Conservation (phyloP, 1,140 invertebrate genomes). For the Heliconius himera region DNA sequence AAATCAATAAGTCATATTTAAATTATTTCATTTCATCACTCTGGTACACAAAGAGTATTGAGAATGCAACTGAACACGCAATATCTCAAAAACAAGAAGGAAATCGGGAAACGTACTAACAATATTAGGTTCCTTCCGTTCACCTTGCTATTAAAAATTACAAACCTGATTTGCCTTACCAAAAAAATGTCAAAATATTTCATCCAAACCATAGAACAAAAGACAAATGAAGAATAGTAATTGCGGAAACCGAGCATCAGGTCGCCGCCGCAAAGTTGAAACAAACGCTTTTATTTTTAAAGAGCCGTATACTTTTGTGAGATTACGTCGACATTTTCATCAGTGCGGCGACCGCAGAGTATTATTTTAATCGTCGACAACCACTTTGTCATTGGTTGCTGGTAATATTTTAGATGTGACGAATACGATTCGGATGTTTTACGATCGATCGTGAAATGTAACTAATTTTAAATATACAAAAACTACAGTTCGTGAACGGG, state of each 20-base stretch:
- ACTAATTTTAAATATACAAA: background rate
- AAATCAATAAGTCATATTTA: no score
- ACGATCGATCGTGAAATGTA: background rate
- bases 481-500: no score
- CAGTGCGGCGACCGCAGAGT: conserved; percentile 61
- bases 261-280: conserved; percentile 61
- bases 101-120: no score
- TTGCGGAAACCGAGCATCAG: conserved; percentile 56
- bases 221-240: conserved; percentile 55
- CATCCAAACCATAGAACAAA: conserved; percentile 35
- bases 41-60: no score
- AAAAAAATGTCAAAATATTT: conserved; percentile 20
- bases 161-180: background rate
- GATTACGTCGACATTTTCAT: conserved; percentile 74
- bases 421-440: background rate
- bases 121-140: no score
- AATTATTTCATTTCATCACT: no score
- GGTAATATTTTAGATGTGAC: conserved; percentile 21
- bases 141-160: background rate
- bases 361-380: conserved; percentile 73
- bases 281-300: conserved; percentile 73
- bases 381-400: conserved; percentile 47
- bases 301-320: conserved; percentile 65
- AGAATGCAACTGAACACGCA: no score
- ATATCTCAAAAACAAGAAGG: no score